A percentile compares a stretch with the other conserved stretches of the same genome.
Conservation (phyloP, 1,140 invertebrate species). For the Drosophila mauritiana region DNA sequence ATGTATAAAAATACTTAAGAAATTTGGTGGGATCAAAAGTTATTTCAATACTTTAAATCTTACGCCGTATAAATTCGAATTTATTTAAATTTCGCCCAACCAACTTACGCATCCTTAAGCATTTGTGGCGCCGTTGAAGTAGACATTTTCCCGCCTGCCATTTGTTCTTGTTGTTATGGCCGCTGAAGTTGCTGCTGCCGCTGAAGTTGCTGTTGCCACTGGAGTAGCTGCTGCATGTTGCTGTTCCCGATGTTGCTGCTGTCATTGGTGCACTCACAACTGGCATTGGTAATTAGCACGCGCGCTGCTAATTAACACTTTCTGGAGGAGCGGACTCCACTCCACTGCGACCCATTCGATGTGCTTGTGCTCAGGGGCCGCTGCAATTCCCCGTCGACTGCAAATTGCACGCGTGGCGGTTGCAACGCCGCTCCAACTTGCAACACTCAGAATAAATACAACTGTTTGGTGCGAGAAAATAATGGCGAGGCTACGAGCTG, state of each 20-base stretch:
- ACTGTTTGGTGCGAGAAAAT: background rate
- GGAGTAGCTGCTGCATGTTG: slow-evolving; percentile 2
- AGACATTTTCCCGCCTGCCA: slow-evolving; percentile 39
- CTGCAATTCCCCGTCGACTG: slow-evolving; percentile 55
- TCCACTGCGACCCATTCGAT: background rate
- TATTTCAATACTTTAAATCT: no score
- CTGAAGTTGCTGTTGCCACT: slow-evolving; percentile 9
- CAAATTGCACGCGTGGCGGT: slow-evolving; percentile 70
- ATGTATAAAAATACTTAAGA: no score
- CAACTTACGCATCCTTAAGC: slow-evolving; percentile 27
- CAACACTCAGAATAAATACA: slow-evolving; percentile 2
- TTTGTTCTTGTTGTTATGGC: slow-evolving; percentile 34
- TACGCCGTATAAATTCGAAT: slow-evolving; percentile 18
- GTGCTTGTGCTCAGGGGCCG: slow-evolving; percentile 45
- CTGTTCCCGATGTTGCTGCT: slow-evolving; percentile 14
- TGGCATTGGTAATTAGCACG: slow-evolving; percentile 63
- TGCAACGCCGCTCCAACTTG: slow-evolving; percentile 20
- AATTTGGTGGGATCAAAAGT: no score
- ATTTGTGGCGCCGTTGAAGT: slow-evolving; percentile 33
- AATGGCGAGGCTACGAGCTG: no score
- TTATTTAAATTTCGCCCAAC: slow-evolving; percentile 33
- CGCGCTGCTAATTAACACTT: slow-evolving; percentile 73
- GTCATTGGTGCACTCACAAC: slow-evolving; percentile 52
- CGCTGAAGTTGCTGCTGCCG: slow-evolving; percentile 12
- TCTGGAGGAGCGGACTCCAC: slow-evolving; percentile 39